A percentile compares a stretch with the other conserved stretches of the same genome.
These are phyloP conservation scores for Crotophaga sulcirostris DNA, from an alignment of 2,113 vertebrate genomes.

Conservation along the genomic window DNA sequence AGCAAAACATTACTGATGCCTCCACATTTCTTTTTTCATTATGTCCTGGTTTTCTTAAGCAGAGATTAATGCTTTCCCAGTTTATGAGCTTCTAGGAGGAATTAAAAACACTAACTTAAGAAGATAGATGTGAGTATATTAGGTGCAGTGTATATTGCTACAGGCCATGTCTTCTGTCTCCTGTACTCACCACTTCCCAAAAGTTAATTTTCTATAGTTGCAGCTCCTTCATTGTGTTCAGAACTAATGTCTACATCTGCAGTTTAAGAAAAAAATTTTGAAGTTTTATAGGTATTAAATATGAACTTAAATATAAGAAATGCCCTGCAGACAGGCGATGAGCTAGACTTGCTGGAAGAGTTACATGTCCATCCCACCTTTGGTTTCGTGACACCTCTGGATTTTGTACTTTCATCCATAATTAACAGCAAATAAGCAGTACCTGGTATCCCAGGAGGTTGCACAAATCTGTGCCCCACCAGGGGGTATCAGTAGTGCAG, in stretches of 20 bases:
- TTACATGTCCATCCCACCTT: neutral
- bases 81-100: neutral
- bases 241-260: neutral
- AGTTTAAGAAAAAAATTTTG: neutral
- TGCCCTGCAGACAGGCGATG: neutral
- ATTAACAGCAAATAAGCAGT: neutral
- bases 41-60: neutral
- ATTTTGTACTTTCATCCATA: neutral
- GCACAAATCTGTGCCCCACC: neutral
- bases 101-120: neutral
- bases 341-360: neutral
- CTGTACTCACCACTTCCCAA: neutral
- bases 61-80: neutral
- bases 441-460: neutral
- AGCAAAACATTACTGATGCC: neutral
- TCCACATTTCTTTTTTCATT: neutral
- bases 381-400: neutral
- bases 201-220: neutral
- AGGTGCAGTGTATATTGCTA: neutral
- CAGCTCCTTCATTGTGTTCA: neutral
- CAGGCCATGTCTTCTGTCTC: neutral
- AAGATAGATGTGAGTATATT: neutral
- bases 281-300: neutral
- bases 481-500: neutral
- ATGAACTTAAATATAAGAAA: neutral